Percentiles rank a stretch among this genome's conserved stretches.
These are phyloP conservation scores for Hydrozoanthus gracilis DNA, from an alignment of 92 coral and sea anemone genomes.

Conservation along the genomic window DNA sequence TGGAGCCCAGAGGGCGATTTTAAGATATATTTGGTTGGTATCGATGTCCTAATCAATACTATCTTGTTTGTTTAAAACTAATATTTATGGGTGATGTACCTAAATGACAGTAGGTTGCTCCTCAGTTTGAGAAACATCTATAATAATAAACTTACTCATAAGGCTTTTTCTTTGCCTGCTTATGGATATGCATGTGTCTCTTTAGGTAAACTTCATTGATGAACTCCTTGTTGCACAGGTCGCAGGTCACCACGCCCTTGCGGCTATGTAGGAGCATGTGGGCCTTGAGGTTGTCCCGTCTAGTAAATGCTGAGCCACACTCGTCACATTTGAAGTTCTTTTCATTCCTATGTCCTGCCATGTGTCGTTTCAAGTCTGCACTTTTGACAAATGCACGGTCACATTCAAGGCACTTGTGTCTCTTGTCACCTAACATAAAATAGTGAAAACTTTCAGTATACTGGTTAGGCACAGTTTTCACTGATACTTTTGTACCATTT, in stretches of 20 bases:
- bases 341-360: constrained; percentile 88
- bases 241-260: constrained; percentile 80
- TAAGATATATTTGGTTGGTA: too few species aligned
- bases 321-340: constrained; percentile 83
- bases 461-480: too few species aligned
- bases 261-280: constrained; percentile 87
- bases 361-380: constrained; percentile 90
- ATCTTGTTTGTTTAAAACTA: too few species aligned
- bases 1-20: too few species aligned
- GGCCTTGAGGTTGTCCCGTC: constrained; percentile 85
- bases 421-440: constrained; percentile 73
- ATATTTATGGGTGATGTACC: too few species aligned
- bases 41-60: too few species aligned
- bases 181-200: constrained; percentile 89
- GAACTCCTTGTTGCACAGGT: constrained; percentile 85
- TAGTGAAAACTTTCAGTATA: background rate
- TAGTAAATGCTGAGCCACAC: constrained; percentile 82
- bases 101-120: too few species aligned
- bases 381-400: constrained; percentile 90
- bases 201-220: constrained; percentile 82
- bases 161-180: constrained; percentile 93
- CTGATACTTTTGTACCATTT: too few species aligned
- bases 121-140: too few species aligned
- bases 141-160: constrained; percentile 69
- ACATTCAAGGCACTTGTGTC: constrained; percentile 84